Conservation (phyloP, 2,797 vertebrate genomes). For the Cynopterus sphinx region DNA sequence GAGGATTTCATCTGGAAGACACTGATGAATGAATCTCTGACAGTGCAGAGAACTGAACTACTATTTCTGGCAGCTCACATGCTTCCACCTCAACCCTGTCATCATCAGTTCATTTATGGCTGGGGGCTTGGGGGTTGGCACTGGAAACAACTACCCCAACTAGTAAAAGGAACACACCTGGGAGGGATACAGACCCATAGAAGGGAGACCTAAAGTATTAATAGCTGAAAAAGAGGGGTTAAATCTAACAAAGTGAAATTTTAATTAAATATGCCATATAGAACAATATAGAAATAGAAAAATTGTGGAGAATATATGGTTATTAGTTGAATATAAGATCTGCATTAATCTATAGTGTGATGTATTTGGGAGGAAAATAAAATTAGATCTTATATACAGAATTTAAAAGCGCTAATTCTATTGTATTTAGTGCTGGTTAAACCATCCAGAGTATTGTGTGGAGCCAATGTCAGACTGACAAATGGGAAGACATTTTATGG, state of each 20-base stretch:
- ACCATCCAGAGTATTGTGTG: not conserved
- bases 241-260: not conserved
- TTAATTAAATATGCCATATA: not conserved
- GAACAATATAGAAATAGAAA: not conserved
- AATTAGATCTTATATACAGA: not conserved
- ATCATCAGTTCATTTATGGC: not conserved
- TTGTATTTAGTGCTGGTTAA: not conserved
- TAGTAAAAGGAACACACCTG: not conserved
- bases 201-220: not conserved
- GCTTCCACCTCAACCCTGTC: not conserved
- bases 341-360: not conserved
- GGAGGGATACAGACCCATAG: not conserved
- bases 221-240: not conserved
- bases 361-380: not conserved
- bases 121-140: too few species aligned
- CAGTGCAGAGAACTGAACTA: not conserved
- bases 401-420: not conserved
- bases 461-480: not conserved
- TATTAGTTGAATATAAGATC: not conserved
- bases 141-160: not conserved
- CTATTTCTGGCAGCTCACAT: not conserved
- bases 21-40: not conserved
- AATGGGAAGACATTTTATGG: not conserved
- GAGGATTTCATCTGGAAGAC: not conserved
- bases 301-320: not conserved